Percentiles rank a stretch among this genome's conserved stretches.
Evolutionary conservation across 30 jellyfish, hydroid and myxozoan species (phyloP).

Genomic region (Chironex yamaguchii): DNA sequence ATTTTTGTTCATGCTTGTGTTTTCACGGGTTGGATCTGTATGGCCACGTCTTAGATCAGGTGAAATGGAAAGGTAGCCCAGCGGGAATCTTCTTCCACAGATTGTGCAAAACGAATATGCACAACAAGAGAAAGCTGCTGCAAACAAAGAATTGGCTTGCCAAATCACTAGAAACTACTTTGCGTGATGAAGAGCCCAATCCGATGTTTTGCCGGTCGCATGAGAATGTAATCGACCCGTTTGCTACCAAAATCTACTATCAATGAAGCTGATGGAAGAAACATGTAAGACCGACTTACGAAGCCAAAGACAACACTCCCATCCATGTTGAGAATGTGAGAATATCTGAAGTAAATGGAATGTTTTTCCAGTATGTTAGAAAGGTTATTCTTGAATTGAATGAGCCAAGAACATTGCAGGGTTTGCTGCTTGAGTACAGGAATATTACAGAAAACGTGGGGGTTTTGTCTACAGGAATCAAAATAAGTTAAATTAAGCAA

Average conservation of each 20-base stretch:
- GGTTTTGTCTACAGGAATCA: constrained; percentile 7
- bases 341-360: constrained; percentile 1
- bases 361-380: neutral
- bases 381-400: neutral
- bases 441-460: constrained; percentile 23
- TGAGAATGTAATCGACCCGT: constrained; percentile 9
- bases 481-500: constrained; percentile 14
- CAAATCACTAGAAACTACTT: neutral
- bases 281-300: constrained; percentile 3
- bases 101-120: constrained; percentile 9
- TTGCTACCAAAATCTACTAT: constrained; percentile 22
- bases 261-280: constrained; percentile 27
- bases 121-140: neutral
- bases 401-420: constrained; percentile 3
- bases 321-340: constrained; percentile 6
- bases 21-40: constrained; percentile 7
- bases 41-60: neutral
- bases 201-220: neutral
- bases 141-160: constrained; percentile 7
- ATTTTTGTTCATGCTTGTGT: neutral
- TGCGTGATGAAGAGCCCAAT: neutral
- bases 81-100: constrained; percentile 7
- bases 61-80: constrained; percentile 7
- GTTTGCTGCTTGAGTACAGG: constrained; percentile 24
- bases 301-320: neutral